A percentile compares a stretch with the other conserved stretches of the same genome.
phyloP scores from a whole-genome alignment of 2,797 vertebrate species.

The Arnoldichthys spilopterus region DNA sequence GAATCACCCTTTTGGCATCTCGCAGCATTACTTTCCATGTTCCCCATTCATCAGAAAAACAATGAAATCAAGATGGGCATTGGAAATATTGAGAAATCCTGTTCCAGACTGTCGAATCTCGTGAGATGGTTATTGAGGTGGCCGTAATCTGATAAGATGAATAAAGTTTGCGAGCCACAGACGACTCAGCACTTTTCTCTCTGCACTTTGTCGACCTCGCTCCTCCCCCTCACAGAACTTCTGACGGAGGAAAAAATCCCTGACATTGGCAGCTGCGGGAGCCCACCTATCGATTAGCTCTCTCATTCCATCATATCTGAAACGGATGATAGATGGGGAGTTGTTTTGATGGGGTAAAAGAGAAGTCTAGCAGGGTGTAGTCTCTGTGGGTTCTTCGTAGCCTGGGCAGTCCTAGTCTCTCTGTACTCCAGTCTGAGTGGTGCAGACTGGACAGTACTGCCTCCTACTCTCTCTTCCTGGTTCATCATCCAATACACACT shows the following conservation, averaged over 20 bases:
- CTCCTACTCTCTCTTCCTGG: neutral
- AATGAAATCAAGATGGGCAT: conserved; percentile 46
- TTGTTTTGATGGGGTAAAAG: conserved; percentile 56
- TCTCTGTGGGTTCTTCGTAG: conserved; percentile 29
- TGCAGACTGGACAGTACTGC: neutral
- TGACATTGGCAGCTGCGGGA: conserved; percentile 69
- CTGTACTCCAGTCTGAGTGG: neutral
- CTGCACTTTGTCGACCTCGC: conserved; percentile 56
- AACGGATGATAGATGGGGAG: conserved; percentile 60
- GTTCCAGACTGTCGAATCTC: conserved; percentile 53
- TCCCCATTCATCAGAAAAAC: conserved; percentile 52
- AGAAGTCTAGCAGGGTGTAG: conserved; percentile 49
- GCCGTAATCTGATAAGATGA: conserved; percentile 71
- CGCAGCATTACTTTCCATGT: conserved; percentile 42
- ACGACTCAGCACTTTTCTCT: conserved; percentile 71
- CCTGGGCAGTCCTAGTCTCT: neutral
- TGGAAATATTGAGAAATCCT: conserved; percentile 58
- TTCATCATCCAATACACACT: neutral
- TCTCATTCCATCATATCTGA: conserved; percentile 63
- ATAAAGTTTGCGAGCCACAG: conserved; percentile 58
- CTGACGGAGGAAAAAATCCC: conserved; percentile 66
- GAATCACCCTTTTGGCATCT: conserved; percentile 23
- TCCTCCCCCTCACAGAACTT: conserved; percentile 61
- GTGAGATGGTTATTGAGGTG: conserved; percentile 65
- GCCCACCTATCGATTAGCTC: conserved; percentile 68